Evolutionary conservation across 2,888 invertebrate genomes (phyloP).

Genomic region (Eumerus sabulonum): DNA sequence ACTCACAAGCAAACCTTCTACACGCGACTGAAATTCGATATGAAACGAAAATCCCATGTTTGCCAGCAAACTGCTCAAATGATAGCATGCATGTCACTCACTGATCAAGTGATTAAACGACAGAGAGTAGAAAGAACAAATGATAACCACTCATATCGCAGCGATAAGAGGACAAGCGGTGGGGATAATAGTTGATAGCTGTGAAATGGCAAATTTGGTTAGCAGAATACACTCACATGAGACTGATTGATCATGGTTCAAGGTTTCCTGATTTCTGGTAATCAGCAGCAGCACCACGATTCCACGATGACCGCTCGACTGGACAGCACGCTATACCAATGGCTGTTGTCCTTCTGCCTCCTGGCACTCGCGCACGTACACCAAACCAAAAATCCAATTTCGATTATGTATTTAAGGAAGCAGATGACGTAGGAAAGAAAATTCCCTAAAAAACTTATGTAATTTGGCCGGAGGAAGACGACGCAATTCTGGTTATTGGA

Average conservation of each 20-base stretch:
- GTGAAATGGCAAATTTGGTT: neutral
- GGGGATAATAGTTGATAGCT: too few species aligned
- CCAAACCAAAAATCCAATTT: conserved; percentile 36
- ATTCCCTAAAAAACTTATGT: conserved; percentile 40
- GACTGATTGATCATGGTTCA: conserved; percentile 57
- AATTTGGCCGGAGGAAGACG: conserved; percentile 30
- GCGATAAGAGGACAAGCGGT: neutral
- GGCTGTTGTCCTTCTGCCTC: conserved; percentile 5
- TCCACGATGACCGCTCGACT: too few species aligned
- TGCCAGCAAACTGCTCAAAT: neutral
- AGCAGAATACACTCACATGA: conserved; percentile 49
- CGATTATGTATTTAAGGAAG: conserved; percentile 22
- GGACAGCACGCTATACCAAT: too few species aligned
- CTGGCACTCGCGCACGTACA: conserved; percentile 40
- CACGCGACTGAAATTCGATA: conserved; percentile 10
- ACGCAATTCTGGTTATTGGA: too few species aligned
- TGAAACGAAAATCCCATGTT: conserved; percentile 22
- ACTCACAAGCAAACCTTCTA: conserved; percentile 15
- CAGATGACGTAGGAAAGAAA: neutral
- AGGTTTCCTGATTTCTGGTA: too few species aligned
- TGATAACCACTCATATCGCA: conserved; percentile 15
- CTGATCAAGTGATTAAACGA: conserved; percentile 19
- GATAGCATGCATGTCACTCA: conserved; percentile 34
- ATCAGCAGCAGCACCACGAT: too few species aligned
- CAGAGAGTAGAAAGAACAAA: conserved; percentile 7